Conservation (phyloP, 2,113 vertebrate species). For the human region DNA sequence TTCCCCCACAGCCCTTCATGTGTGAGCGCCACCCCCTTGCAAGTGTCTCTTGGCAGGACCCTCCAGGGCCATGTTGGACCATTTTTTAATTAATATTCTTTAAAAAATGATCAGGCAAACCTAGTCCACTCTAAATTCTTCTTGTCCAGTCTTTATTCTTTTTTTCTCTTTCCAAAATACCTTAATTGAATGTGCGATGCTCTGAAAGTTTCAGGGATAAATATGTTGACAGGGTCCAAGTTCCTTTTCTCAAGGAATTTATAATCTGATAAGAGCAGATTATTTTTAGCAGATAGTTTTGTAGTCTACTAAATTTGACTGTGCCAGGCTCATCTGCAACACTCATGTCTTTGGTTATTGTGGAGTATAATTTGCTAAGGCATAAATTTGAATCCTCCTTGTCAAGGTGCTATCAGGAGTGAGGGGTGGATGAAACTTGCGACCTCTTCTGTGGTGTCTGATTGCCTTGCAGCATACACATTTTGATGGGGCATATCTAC, state of each 20-base stretch:
- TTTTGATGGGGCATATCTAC: neutral
- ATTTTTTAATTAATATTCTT: too few species aligned
- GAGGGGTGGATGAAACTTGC: neutral
- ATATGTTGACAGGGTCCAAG: too few species aligned
- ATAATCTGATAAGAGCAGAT: neutral
- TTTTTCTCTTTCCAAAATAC: neutral
- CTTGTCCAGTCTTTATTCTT: neutral
- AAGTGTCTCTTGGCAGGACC: neutral
- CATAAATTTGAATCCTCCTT: neutral
- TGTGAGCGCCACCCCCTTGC: fast-evolving
- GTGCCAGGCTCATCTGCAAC: neutral
- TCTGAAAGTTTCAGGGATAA: neutral
- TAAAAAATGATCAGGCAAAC: neutral
- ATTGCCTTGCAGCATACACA: fast-evolving
- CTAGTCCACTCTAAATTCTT: neutral
- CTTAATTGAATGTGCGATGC: neutral
- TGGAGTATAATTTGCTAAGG: neutral
- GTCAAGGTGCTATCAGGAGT: fast-evolving
- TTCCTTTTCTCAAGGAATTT: neutral
- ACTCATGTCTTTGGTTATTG: neutral
- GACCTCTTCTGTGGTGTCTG: fast-evolving
- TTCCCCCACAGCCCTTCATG: neutral
- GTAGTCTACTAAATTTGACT: neutral
- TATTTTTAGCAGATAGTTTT: neutral
- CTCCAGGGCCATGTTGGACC: neutral